Evolutionary conservation across 2,113 vertebrate genomes (phyloP), one percentile per base, ranked within the genome.

Genomic region (Microcebus lehilahytsara): DNA sequence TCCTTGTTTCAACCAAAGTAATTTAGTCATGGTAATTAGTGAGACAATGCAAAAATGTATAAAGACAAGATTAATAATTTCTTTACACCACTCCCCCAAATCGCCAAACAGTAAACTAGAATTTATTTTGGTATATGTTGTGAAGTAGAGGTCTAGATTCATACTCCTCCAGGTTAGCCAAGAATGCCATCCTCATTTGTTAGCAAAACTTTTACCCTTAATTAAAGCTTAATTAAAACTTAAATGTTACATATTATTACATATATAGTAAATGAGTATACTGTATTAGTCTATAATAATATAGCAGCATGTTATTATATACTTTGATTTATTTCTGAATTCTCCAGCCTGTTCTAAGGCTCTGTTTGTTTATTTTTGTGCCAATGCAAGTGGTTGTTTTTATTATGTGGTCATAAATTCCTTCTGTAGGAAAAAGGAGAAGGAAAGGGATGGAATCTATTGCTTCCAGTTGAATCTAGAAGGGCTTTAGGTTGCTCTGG

Each of bases 261-360:
- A 86, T 64, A 14, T 12, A 80, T 64, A 64, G 27, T 30, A 64
- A 64, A 64, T 30, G 27, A 89, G 69, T 87, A 92, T 13, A 89
- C 12, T 79, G 27, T 42, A 91, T 83, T 58, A 83, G 10, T 40
- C 79, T 51, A 92, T 6, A 80, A 10, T 67, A 90, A 95, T 56
- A 75, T 1, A 91, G 20, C 32, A 89, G 20, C 25, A 58, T 72
- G 14, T 72, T 78, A 85, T 12, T 67, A 60, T 13, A 92, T 8
- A 72, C 37, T 66, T 78, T 14, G 20, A 51, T 20, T 93, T 91
- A 85, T 89, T 95, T 97, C 60, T 86, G 27, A 86, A 83, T 86
- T 94, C 85, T 66, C 23, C 12, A 53, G 14, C 53, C 22, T 81
- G 12, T 89, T 64, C 12, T 9, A 62, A 1, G 89, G 42, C 19